Percentiles rank a stretch among this genome's conserved stretches.
Evolutionary conservation across 2,113 vertebrate genomes (phyloP).

Genomic region (Electrona antarctica): DNA sequence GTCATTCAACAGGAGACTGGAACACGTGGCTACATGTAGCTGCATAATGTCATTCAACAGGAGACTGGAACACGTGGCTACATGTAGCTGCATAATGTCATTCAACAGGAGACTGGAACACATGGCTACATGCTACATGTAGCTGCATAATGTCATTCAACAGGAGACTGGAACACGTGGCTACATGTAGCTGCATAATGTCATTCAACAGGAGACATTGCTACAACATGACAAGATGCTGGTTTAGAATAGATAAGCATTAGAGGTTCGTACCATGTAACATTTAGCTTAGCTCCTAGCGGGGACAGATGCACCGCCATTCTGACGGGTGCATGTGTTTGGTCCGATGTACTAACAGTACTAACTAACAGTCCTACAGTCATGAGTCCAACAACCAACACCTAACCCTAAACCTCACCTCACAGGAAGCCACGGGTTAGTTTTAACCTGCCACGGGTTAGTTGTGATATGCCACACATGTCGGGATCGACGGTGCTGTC

Average conservation of each 20-base stretch:
- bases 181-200: slow-evolving; percentile 12
- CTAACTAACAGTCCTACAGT: no score
- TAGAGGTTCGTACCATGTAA: not conserved
- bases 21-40: not conserved
- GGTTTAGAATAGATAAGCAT: slow-evolving; percentile 10
- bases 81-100: slow-evolving; percentile 25
- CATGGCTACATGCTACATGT: slow-evolving; percentile 9
- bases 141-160: slow-evolving; percentile 34
- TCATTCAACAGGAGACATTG: slow-evolving; percentile 34
- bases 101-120: slow-evolving; percentile 32
- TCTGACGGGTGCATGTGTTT: no score
- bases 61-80: no score
- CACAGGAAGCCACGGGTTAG: no score
- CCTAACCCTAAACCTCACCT: no score
- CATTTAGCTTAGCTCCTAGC: not conserved
- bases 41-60: slow-evolving; percentile 36
- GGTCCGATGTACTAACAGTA: no score
- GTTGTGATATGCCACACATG: no score
- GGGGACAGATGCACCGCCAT: no score
- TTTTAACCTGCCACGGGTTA: no score
- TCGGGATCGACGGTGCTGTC: no score
- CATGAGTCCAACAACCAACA: no score
- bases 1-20: slow-evolving; percentile 38
- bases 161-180: no score
- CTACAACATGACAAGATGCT: not conserved